A percentile compares a stretch with the other conserved stretches of the same genome.
These are phyloP conservation scores for Todiramphus chloris DNA, from an alignment of 2,113 vertebrate genomes.

Conservation along the genomic window DNA sequence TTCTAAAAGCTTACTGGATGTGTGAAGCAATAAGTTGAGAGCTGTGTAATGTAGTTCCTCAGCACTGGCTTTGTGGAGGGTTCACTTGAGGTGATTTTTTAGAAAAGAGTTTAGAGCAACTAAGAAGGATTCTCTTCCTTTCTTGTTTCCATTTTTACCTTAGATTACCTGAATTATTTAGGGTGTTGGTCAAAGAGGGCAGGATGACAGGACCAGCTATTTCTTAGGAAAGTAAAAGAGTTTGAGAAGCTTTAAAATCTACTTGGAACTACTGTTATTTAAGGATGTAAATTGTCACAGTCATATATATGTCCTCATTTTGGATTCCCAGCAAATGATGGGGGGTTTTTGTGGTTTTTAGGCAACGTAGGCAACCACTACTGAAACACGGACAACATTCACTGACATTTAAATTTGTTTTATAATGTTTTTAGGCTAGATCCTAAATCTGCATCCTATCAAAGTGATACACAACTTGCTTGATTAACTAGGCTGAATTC, in stretches of 20 bases:
- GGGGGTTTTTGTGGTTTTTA: background rate
- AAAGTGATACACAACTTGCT: background rate
- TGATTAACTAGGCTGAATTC: background rate
- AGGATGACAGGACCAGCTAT: background rate
- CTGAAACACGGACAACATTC: background rate
- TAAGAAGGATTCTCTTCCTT: background rate
- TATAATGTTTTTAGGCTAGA: background rate
- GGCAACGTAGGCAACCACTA: no score
- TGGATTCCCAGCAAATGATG: background rate
- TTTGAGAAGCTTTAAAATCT: background rate
- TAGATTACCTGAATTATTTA: background rate
- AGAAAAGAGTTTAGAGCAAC: background rate
- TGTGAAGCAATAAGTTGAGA: slow-evolving; percentile 47
- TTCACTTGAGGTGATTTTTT: background rate
- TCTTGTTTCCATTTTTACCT: background rate
- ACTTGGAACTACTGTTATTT: background rate
- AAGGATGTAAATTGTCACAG: background rate
- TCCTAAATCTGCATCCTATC: background rate
- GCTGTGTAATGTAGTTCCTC: slow-evolving; percentile 2
- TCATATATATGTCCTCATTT: background rate
- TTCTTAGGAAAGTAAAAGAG: background rate
- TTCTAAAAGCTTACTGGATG: slow-evolving; percentile 29
- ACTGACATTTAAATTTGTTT: background rate
- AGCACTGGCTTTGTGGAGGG: background rate
- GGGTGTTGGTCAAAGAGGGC: background rate